Base-by-base conservation (phyloP, 2,888 invertebrate genomes). In the Microchrysa polita region DNA sequence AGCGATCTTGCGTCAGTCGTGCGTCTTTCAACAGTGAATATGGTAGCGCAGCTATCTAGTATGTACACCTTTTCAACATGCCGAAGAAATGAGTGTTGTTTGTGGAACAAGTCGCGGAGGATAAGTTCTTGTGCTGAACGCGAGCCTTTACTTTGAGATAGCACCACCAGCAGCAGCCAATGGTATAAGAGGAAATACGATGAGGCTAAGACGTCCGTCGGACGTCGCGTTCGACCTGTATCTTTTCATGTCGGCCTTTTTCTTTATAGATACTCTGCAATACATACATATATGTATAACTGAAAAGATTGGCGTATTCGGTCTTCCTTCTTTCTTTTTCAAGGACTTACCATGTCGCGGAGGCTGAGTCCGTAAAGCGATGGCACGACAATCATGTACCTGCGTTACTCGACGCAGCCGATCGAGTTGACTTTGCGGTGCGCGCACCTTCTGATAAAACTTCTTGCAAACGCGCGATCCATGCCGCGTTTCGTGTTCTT, bases 21-120 rank as follows among this genome's bases (percentile, higher is more conserved):
- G 59, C 61, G 61, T 61, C 61, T 61, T 65, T 18, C 69, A 59
- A 23, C 53, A 34, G 27, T 34, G 27, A 34, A 34, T 34, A 34
- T n/a, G n/a, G 27, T 34, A 34, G 27, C 27, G 27, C n/a, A 34
- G 27, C n/a, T 34, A 34, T 34, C 27, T 34, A 72, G 61, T 72
- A 76, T 75, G 74, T 76, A 74, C 77, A 77, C 78, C 78, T 79
- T 77, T 78, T 73, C 75, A 77, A 34, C 27, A 75, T 75, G 74
- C 67, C 23, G 65, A 69, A 57, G 48, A 71, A 72, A 65, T 27
- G 34, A 72, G 27, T 34, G 4, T 34, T 34, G 27, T 34, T 2
- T 34, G 27, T 34, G 27, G 27, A 7, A 34, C 27, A 7, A 34
- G 27, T 34, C 27, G 27, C 2, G 4, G 27, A 65, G 22, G 65